Evolutionary conservation across 2,797 vertebrate genomes (phyloP), one percentile per base, ranked within the genome.

Genomic region (Chaunax sp.): DNA sequence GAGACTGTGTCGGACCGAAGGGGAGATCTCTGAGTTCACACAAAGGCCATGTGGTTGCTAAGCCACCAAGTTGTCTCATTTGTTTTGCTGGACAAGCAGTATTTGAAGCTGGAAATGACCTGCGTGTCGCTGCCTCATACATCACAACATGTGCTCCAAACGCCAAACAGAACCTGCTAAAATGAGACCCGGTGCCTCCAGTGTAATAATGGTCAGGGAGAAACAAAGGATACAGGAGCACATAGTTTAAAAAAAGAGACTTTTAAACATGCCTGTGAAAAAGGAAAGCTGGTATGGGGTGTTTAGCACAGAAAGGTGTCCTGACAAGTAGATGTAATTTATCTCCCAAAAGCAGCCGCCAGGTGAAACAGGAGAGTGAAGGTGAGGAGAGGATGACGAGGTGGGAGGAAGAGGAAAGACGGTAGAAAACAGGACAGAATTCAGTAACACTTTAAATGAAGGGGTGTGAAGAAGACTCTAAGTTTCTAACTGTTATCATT

Each of bases 271-370:
- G 55, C 14, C 47, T 49, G 58, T 63, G 59, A 64, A 63, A 55
- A 35, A 58, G 35, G 35, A 45, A 41, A 15, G 37, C 54, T 69
- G 70, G 51, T 47, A 64, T 69, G 69, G 54, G 71, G 72, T 51
- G 74, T 82, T 72, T 63, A 67, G 72, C 54, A 59, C 26, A 23
- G 46, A 53, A 38, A 69, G 62, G 33, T 75, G 90, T 81, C 70
- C 72, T 45, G 81, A 88, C 90, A 84, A 66, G 87, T 23, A 65
- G 69, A 71, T 69, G 53, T 70, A 54, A 43, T 69, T 43, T 45
- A 26, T 49, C 65, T 69, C 43, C 69, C 64, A 44, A 45, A 40
- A 69, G 67, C 23, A 22, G 19, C 13, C 35, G 35, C 35, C 35
- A 1, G 35, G 35, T 12, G 35, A 37, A 52, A 16, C 23, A 0